A percentile compares a stretch with the other conserved stretches of the same genome.
phyloP scores from a whole-genome alignment of 2,113 vertebrate species.

The Astur gentilis region DNA sequence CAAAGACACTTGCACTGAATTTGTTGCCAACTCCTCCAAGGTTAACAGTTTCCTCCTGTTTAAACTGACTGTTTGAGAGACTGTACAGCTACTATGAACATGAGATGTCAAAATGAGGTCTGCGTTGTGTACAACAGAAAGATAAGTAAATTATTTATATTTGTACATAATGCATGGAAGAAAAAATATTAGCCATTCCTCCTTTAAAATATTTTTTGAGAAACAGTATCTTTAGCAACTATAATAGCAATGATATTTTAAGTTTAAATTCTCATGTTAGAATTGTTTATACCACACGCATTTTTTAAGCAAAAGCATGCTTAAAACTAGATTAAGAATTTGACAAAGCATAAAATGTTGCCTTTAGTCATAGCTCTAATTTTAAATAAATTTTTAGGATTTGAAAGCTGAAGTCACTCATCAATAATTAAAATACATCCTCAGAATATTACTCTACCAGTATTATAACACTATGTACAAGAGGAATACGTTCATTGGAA shows the following conservation, averaged over 20 bases:
- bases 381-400: not conserved
- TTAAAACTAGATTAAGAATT: not conserved
- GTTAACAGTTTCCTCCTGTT: not conserved
- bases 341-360: not conserved
- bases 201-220: not conserved
- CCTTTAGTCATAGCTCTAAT: not conserved
- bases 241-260: not conserved
- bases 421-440: not conserved
- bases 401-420: not conserved
- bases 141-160: not conserved
- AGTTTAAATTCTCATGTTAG: not conserved
- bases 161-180: not conserved
- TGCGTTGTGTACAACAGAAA: not conserved
- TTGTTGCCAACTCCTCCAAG: not conserved
- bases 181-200: not conserved
- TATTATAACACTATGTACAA: not conserved
- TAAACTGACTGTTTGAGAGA: not conserved
- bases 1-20: not conserved
- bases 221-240: not conserved
- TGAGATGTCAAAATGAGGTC: not conserved
- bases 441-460: not conserved
- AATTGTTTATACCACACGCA: not conserved
- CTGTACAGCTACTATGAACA: not conserved
- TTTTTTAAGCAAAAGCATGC: not conserved
- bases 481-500: not conserved